A percentile compares a stretch with the other conserved stretches of the same genome.
These are phyloP conservation scores for Apodemus agrarius DNA, from an alignment of 2,797 vertebrate genomes.

Conservation along the genomic window DNA sequence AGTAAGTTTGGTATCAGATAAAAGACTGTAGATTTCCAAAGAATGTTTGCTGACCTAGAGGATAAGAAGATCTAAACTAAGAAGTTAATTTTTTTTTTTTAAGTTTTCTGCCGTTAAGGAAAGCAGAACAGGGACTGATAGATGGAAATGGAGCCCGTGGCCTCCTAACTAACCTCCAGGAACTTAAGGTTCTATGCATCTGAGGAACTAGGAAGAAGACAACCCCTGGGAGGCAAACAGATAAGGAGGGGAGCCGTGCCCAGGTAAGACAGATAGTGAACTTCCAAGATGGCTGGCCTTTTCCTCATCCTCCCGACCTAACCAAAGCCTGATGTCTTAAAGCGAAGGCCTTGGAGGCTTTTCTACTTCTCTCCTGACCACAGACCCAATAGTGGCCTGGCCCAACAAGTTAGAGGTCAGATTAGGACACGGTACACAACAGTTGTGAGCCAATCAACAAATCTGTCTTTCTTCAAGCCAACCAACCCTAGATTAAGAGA, in stretches of 20 bases:
- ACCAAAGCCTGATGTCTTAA: background rate
- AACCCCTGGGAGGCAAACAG: no score
- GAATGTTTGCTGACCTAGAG: background rate
- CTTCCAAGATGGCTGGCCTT: background rate
- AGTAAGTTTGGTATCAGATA: background rate
- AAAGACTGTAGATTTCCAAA: background rate
- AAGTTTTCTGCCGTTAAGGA: background rate
- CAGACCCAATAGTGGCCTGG: background rate
- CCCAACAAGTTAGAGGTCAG: background rate
- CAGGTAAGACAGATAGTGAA: background rate
- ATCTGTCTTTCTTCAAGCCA: background rate
- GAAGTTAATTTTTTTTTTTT: background rate
- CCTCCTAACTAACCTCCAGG: background rate
- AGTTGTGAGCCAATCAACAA: background rate
- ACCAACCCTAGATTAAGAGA: background rate
- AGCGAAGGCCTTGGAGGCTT: background rate
- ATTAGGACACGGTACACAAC: background rate
- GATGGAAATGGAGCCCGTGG: background rate
- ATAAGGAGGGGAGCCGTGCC: no score
- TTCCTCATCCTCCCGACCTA: background rate
- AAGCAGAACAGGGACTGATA: background rate
- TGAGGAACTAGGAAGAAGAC: background rate
- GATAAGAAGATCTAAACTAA: slow-evolving; percentile 13
- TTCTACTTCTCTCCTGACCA: background rate
- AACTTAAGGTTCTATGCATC: background rate